These are phyloP conservation scores for Neostethus bicornis DNA, from an alignment of 2,797 vertebrate species.

Conservation along the genomic window DNA sequence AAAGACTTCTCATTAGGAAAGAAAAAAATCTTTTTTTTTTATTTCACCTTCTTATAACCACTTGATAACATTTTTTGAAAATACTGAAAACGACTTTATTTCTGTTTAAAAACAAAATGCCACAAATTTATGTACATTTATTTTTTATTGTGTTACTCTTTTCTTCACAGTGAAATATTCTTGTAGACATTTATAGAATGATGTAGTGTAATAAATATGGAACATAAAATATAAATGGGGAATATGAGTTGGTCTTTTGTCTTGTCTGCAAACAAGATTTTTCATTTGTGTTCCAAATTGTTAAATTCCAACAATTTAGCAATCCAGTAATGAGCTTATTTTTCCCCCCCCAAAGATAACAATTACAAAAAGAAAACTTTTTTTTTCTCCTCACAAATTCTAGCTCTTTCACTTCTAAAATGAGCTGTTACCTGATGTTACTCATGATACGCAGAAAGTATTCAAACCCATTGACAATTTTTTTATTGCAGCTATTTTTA, in stretches of 20 bases:
- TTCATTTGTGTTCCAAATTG: too few relatives aligned
- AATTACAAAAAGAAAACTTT: too few relatives aligned
- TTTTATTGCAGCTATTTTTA: too few relatives aligned
- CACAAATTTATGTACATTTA: not conserved
- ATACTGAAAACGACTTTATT: slow-evolving; percentile 10
- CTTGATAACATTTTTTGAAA: slow-evolving; percentile 15
- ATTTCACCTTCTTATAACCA: slow-evolving; percentile 10
- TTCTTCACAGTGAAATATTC: slow-evolving; percentile 13
- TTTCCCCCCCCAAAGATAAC: too few relatives aligned
- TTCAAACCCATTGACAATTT: too few relatives aligned
- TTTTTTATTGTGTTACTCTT: not conserved
- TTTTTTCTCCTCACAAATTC: too few relatives aligned
- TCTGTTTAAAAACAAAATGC: slow-evolving; percentile 25
- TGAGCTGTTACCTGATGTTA: too few relatives aligned
- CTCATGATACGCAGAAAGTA: too few relatives aligned
- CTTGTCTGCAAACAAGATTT: not conserved
- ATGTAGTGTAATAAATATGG: slow-evolving; percentile 43
- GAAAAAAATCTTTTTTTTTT: slow-evolving; percentile 25
- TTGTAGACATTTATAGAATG: slow-evolving; percentile 23
- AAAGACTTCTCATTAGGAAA: slow-evolving; percentile 73
- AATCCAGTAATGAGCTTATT: too few relatives aligned
- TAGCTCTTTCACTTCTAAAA: too few relatives aligned
- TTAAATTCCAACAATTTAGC: too few relatives aligned
- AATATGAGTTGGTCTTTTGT: slow-evolving; percentile 8
- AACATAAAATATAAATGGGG: too few relatives aligned